These are phyloP conservation scores for Polylopha cassiicola DNA, from an alignment of 2,888 invertebrate species.

Conservation along the genomic window DNA sequence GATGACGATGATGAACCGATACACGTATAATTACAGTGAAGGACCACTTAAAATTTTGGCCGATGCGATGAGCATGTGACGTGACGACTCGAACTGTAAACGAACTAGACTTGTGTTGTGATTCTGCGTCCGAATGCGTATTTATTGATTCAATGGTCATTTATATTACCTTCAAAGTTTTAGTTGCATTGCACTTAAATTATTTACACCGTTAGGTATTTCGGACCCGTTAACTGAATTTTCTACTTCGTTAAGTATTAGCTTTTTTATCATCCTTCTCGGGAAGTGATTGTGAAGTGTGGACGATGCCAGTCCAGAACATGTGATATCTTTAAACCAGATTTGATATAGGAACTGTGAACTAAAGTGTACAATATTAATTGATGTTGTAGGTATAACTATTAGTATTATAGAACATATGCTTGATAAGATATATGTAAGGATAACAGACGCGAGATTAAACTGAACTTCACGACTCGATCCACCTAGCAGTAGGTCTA, in stretches of 20 bases:
- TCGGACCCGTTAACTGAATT: constrained; percentile 10
- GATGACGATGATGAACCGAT: constrained; percentile 81
- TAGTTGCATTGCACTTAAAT: constrained; percentile 11
- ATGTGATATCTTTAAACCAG: constrained; percentile 74
- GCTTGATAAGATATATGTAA: constrained; percentile 48
- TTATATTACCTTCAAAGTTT: constrained; percentile 13
- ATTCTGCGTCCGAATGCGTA: constrained; percentile 13
- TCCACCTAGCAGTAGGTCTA: constrained; percentile 21
- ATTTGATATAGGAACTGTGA: constrained; percentile 47
- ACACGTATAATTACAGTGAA: constrained; percentile 68
- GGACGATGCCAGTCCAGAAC: constrained; percentile 53
- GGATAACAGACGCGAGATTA: constrained; percentile 34
- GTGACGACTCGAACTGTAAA: not conserved
- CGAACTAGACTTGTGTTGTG: constrained; percentile 7
- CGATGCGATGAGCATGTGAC: constrained; percentile 9
- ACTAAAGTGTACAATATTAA: constrained; percentile 52
- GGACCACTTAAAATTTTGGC: constrained; percentile 4
- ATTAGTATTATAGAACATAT: constrained; percentile 42
- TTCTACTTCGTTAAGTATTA: constrained; percentile 16
- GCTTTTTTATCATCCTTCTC: constrained; percentile 23
- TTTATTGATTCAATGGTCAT: too few relatives aligned
- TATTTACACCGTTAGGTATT: constrained; percentile 13
- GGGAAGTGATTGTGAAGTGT: constrained; percentile 34
- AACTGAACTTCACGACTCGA: constrained; percentile 38
- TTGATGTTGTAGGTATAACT: constrained; percentile 61